phyloP scores from a whole-genome alignment of 2,113 vertebrate genomes.

The Lanius ludovicianus region DNA sequence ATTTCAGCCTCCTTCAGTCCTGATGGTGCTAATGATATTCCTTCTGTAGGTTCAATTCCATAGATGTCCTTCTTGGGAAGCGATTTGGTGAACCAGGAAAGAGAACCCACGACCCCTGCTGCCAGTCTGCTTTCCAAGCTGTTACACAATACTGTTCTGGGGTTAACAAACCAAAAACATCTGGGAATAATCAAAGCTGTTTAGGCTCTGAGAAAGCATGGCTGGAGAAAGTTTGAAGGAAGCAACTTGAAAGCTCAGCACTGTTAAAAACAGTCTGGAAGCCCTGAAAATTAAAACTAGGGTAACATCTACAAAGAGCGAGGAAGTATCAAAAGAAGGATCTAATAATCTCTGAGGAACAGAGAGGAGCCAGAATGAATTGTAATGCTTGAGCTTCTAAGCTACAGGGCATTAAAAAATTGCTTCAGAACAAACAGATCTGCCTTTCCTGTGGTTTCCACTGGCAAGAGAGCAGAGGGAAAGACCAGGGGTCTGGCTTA shows the following conservation, averaged over 20 bases:
- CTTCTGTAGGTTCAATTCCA: neutral
- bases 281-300: slow-evolving; percentile 50
- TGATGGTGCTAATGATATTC: neutral
- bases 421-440: slow-evolving; percentile 14
- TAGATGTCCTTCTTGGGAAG: neutral
- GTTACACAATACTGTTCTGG: slow-evolving; percentile 3
- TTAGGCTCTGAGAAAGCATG: slow-evolving; percentile 31
- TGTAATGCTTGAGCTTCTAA: neutral
- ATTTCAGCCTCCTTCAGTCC: neutral
- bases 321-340: slow-evolving; percentile 28
- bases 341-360: slow-evolving; percentile 38
- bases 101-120: neutral
- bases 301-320: slow-evolving; percentile 18
- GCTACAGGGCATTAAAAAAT: slow-evolving; percentile 26
- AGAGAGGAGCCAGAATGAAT: slow-evolving; percentile 3
- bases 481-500: neutral
- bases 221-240: slow-evolving; percentile 55
- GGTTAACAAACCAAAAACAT: slow-evolving; percentile 41
- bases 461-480: neutral
- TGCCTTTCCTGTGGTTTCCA: neutral
- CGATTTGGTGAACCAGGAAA: neutral
- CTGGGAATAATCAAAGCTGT: slow-evolving; percentile 52
- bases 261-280: slow-evolving; percentile 47
- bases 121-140: neutral
- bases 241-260: slow-evolving; percentile 50